Percentiles rank a stretch among this genome's conserved stretches.
These are phyloP conservation scores for Ormyrus nitidulus DNA, from an alignment of 2,888 invertebrate species.

Conservation along the genomic window DNA sequence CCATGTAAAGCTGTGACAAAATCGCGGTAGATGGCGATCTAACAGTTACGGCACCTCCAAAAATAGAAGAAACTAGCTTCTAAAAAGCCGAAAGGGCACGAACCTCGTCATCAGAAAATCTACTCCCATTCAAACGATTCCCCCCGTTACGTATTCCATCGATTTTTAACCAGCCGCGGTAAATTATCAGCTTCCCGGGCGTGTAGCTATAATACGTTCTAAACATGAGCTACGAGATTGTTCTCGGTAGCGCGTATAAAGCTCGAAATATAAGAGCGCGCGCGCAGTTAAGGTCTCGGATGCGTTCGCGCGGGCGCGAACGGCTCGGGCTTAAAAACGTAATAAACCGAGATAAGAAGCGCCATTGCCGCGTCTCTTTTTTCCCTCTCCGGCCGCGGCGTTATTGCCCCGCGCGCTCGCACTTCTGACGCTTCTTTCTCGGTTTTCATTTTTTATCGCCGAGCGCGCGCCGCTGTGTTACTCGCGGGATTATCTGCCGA, in stretches of 20 bases:
- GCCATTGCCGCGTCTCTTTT: constrained; percentile 54
- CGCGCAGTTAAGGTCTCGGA: constrained; percentile 32
- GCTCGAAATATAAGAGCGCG: constrained; percentile 15
- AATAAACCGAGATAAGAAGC: constrained; percentile 68
- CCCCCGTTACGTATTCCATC: too few species aligned
- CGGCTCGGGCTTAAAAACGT: constrained; percentile 68
- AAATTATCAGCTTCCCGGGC: too few species aligned
- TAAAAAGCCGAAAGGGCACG: too few species aligned
- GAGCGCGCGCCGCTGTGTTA: not conserved
- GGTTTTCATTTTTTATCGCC: constrained; percentile 1
- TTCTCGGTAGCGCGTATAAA: constrained; percentile 1
- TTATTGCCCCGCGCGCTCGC: constrained; percentile 18
- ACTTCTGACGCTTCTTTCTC: constrained; percentile 7
- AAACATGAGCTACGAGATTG: not conserved
- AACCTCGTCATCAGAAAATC: too few species aligned
- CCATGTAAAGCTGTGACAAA: too few species aligned
- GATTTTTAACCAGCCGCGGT: too few species aligned
- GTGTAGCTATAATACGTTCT: too few species aligned
- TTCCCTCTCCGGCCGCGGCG: constrained; percentile 42
- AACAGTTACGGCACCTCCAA: too few species aligned
- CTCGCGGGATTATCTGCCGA: too few species aligned
- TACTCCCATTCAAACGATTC: too few species aligned
- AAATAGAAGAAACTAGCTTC: too few species aligned
- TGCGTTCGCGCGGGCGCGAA: constrained; percentile 58
- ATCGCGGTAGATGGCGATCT: too few species aligned